Conservation (phyloP, 1,140 invertebrate genomes). For the Matsumurasca onukii region DNA sequence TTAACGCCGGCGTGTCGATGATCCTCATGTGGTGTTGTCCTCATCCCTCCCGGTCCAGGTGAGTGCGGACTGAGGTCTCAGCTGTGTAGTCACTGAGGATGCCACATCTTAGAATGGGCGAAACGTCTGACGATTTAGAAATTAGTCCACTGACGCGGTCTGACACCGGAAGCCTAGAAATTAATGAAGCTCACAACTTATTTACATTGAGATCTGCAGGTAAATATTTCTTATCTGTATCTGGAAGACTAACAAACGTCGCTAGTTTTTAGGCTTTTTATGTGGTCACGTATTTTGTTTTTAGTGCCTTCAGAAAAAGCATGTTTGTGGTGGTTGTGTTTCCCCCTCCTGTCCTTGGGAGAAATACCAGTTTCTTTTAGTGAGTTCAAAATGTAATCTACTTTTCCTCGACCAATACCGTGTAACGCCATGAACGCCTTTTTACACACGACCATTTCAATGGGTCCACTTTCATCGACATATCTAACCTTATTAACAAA, state of each 20-base stretch:
- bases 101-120: no score
- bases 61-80: no score
- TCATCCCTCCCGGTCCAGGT: no score
- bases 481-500: conserved; percentile 24
- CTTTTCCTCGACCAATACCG: conserved; percentile 28
- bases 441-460: conserved; percentile 28
- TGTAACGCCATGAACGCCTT: conserved; percentile 27
- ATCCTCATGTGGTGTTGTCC: no score
- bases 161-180: no score
- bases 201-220: conserved; percentile 30
- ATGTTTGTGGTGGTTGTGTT: conserved; percentile 30
- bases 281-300: conserved; percentile 26
- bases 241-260: conserved; percentile 22
- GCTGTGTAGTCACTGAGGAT: no score
- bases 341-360: conserved; percentile 28
- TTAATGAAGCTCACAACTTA: no score
- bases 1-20: no score
- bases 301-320: conserved; percentile 9
- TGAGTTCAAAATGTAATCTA: conserved; percentile 26
- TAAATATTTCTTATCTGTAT: conserved; percentile 31
- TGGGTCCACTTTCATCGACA: conserved; percentile 16
- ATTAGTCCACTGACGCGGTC: no score
- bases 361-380: conserved; percentile 26
- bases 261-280: conserved; percentile 26
- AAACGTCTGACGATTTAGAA: no score